Conservation (phyloP, 2,113 vertebrate species). For the Vireo altiloquus region DNA sequence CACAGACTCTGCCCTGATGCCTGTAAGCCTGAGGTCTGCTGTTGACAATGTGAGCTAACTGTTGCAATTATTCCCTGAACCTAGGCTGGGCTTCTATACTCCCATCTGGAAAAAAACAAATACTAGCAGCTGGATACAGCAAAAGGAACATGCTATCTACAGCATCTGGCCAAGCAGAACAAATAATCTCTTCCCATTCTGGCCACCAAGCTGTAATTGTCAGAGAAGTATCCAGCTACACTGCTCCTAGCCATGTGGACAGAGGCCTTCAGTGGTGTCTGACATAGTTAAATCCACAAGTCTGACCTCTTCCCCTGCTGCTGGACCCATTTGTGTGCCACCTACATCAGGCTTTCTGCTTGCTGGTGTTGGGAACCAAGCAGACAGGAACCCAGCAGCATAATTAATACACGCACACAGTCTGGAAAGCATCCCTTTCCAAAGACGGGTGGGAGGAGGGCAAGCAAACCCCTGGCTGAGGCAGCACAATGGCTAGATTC, state of each 20-base stretch:
- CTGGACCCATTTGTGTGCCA: not conserved
- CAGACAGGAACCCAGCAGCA: not conserved
- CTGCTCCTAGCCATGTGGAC: not conserved
- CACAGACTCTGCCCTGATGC: not conserved
- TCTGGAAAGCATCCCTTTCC: not conserved
- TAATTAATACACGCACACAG: not conserved
- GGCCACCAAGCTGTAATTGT: not conserved
- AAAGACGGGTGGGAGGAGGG: not conserved
- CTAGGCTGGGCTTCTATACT: not conserved
- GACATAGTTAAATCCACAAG: not conserved
- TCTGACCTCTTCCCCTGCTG: not conserved
- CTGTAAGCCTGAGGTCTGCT: not conserved
- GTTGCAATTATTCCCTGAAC: not conserved
- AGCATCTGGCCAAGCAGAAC: not conserved
- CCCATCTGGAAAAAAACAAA: not conserved
- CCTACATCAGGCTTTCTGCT: not conserved
- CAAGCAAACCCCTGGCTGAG: not conserved
- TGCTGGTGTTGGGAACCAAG: not conserved
- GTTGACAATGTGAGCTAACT: not conserved
- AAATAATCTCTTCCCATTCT: not conserved
- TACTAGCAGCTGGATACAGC: not conserved
- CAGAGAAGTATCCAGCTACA: not conserved
- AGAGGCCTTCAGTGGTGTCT: not conserved
- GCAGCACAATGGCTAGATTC: slow-evolving; percentile 13
- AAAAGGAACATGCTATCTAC: not conserved